Evolutionary conservation across 2,888 invertebrate species (phyloP).

Genomic region (Hyposoter dolosus): DNA sequence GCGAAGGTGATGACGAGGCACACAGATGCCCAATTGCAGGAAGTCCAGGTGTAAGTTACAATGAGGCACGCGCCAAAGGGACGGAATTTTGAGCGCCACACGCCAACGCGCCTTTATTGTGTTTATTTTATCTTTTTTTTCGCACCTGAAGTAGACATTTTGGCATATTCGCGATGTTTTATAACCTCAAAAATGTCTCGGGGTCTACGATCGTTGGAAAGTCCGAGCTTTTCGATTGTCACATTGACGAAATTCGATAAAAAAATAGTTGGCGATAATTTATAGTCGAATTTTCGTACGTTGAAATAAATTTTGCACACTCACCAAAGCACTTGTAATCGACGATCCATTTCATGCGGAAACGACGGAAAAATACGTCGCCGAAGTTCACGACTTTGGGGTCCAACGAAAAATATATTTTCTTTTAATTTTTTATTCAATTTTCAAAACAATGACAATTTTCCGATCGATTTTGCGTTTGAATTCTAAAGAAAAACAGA

Average conservation of each 20-base stretch:
- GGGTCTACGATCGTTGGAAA: background rate
- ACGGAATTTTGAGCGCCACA: conserved; percentile 71
- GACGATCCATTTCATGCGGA: background rate
- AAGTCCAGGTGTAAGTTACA: conserved; percentile 75
- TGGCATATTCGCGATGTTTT: background rate
- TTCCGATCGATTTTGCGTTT: no score
- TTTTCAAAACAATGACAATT: background rate
- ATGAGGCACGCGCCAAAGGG: conserved; percentile 73
- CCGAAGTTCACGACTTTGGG: no score
- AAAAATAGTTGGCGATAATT: background rate
- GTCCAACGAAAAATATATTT: no score
- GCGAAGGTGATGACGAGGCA: conserved; percentile 64
- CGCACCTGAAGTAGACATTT: background rate
- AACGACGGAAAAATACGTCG: background rate
- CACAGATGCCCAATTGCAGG: conserved; percentile 74
- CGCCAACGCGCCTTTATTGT: conserved; percentile 17
- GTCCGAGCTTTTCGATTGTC: background rate
- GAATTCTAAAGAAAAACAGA: background rate
- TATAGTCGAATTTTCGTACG: background rate
- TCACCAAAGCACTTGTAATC: background rate
- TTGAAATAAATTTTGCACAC: background rate
- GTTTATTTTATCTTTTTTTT: background rate
- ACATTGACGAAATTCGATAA: background rate
- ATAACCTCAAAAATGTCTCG: background rate
- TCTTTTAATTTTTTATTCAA: no score